Percentiles rank a stretch among this genome's conserved stretches.
Conservation (phyloP, 1,140 invertebrate species). For the Pseudachorutes palmiensis region DNA sequence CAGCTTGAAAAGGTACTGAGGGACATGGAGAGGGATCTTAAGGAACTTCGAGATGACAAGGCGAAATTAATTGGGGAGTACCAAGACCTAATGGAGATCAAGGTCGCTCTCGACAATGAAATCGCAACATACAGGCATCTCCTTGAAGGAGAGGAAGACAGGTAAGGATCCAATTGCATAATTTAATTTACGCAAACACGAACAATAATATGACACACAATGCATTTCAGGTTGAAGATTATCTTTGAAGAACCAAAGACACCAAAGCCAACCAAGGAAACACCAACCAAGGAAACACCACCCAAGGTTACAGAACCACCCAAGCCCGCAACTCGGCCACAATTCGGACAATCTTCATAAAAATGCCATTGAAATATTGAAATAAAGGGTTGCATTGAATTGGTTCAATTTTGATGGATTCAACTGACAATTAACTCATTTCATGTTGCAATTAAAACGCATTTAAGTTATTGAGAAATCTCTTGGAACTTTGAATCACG, state of each 20-base stretch:
- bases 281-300: neutral
- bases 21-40: constrained; percentile 5
- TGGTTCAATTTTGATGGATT: too few species aligned
- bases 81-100: constrained; percentile 16
- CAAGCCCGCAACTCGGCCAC: too few species aligned
- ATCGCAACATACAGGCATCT: constrained; percentile 17
- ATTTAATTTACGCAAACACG: too few species aligned
- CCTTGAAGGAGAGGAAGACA: constrained; percentile 19
- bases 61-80: constrained; percentile 14
- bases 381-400: too few species aligned
- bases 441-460: too few species aligned
- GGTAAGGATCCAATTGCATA: too few species aligned
- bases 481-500: too few species aligned
- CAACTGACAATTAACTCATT: too few species aligned
- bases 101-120: constrained; percentile 21
- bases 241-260: neutral
- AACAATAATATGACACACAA: neutral
- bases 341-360: too few species aligned
- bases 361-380: too few species aligned
- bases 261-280: neutral
- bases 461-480: too few species aligned
- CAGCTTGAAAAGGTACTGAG: neutral
- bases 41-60: constrained; percentile 12
- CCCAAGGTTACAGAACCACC: too few species aligned
- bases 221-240: neutral